These are phyloP conservation scores for Lithophane ornitopus DNA, from an alignment of 2,888 invertebrate genomes.

Conservation along the genomic window DNA sequence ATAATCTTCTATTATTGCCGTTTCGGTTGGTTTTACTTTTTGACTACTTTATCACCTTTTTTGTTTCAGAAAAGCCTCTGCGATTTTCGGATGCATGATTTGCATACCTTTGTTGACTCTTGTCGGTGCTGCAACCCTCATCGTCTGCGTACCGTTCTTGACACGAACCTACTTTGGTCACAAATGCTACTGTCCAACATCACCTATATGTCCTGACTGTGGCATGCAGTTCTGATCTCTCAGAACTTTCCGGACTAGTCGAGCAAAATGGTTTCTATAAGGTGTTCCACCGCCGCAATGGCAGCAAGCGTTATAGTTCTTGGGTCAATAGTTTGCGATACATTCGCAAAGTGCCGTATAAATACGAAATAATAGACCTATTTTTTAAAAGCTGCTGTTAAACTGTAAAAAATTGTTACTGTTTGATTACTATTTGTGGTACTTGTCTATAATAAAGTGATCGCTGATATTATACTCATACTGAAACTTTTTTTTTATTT, in stretches of 20 bases:
- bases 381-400: conserved; percentile 29
- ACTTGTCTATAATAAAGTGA: too few species aligned
- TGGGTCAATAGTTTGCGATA: conserved; percentile 75
- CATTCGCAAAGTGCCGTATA: conserved; percentile 64
- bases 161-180: conserved; percentile 64
- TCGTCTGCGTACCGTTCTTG: conserved; percentile 74
- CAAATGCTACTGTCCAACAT: conserved; percentile 71
- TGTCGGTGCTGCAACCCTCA: conserved; percentile 68
- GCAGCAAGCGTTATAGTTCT: conserved; percentile 68
- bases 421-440: background rate
- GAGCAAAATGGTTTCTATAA: conserved; percentile 74
- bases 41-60: conserved; percentile 28
- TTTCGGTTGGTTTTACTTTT: background rate
- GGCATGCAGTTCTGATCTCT: conserved; percentile 65
- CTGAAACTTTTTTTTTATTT: background rate
- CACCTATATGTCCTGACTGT: conserved; percentile 73
- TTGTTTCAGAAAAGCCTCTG: conserved; percentile 64
- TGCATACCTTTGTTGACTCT: conserved; percentile 75
- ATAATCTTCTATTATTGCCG: conserved; percentile 10
- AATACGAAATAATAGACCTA: background rate
- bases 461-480: background rate
- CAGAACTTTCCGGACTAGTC: background rate
- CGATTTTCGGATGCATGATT: conserved; percentile 72
- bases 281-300: conserved; percentile 59
- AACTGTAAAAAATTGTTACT: background rate